Evolutionary conservation across 2,797 vertebrate species (phyloP).

Genomic region (Enteromius mattozi): DNA sequence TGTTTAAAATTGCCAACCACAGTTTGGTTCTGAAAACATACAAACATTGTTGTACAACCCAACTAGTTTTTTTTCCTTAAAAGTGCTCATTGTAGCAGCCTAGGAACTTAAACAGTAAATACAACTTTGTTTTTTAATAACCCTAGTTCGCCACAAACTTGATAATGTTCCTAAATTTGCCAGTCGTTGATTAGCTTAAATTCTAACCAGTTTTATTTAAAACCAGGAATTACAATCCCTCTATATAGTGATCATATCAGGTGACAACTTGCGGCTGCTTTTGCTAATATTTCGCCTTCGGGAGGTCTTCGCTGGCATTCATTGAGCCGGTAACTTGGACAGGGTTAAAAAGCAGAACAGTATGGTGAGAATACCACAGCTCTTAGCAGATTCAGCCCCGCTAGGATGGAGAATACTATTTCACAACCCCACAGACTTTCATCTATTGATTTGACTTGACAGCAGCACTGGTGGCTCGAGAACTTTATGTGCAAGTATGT

Average conservation of each 20-base stretch:
- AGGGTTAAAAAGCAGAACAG: conserved; percentile 19
- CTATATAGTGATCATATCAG: background rate
- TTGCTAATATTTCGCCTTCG: conserved; percentile 7
- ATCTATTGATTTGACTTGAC: conserved; percentile 31
- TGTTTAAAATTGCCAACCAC: background rate
- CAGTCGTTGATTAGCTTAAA: background rate
- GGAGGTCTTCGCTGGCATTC: conserved; percentile 9
- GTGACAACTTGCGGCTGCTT: background rate
- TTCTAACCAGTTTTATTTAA: background rate
- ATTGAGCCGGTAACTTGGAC: background rate
- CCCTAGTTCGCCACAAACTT: background rate
- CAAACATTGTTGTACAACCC: background rate
- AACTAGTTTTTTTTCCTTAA: background rate
- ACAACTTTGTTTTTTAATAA: background rate
- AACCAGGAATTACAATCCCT: background rate
- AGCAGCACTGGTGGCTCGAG: conserved; percentile 7
- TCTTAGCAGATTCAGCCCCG: conserved; percentile 14
- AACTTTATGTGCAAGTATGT: conserved; percentile 9
- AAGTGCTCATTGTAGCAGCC: background rate
- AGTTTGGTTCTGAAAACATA: background rate
- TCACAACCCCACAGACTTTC: conserved; percentile 26
- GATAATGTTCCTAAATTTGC: background rate
- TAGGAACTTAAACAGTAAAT: background rate
- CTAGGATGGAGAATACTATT: background rate
- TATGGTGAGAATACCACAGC: background rate